Conservation (phyloP, 2,888 invertebrate genomes). For the Camponotus fellah region DNA sequence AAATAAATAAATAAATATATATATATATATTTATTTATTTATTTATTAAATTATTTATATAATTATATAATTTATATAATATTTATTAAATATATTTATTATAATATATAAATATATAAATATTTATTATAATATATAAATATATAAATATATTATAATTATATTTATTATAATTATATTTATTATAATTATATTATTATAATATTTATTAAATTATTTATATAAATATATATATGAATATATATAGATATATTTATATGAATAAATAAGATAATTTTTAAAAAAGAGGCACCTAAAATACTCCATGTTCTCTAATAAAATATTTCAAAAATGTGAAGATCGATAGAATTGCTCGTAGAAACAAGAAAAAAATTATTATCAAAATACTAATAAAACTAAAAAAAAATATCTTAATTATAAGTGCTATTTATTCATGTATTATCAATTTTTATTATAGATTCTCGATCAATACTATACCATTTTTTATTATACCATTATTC, state of each 20-base stretch:
- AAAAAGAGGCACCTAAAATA: neutral
- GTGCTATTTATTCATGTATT: neutral
- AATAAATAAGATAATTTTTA: constrained; percentile 5
- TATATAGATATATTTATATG: neutral
- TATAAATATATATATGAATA: no score
- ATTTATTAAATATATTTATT: no score
- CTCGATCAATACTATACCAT: neutral
- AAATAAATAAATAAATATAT: no score
- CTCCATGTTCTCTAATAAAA: neutral
- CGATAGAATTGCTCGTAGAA: neutral
- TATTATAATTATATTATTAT: no score
- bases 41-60: no score
- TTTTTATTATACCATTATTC: constrained; percentile 9
- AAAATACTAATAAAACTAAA: neutral
- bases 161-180: neutral
- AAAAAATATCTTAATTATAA: constrained; percentile 1
- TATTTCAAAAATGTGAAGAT: neutral
- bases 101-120: no score
- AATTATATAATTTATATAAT: no score
- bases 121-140: no score
- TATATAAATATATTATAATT: no score
- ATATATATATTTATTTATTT: no score
- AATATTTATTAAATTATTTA: no score
- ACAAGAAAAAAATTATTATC: neutral
- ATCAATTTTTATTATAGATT: neutral